A percentile compares a stretch with the other conserved stretches of the same genome.
Evolutionary conservation across 92 coral and sea anemone genomes (phyloP).

Genomic region (Montipora capitata): DNA sequence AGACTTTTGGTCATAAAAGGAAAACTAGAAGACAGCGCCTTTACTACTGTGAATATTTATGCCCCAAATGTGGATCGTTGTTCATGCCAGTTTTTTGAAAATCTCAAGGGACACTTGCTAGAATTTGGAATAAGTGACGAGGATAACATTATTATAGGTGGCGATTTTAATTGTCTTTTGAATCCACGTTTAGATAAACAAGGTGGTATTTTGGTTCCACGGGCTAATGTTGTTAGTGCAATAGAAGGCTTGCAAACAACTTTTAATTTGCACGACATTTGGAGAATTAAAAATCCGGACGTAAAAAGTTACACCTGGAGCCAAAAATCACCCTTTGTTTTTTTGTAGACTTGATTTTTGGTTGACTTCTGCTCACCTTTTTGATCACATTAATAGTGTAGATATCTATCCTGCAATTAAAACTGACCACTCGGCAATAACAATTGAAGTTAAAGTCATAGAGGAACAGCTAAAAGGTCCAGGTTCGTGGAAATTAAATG

Average conservation of each 20-base stretch:
- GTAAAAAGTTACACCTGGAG: constrained; percentile 23
- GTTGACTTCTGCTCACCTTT: not conserved
- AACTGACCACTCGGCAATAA: too few species aligned
- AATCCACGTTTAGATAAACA: too few species aligned
- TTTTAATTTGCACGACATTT: constrained; percentile 6
- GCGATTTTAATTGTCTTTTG: constrained; percentile 14
- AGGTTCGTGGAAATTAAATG: constrained; percentile 27
- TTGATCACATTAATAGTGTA: too few species aligned
- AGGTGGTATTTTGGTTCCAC: constrained; percentile 21
- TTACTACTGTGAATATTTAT: not conserved
- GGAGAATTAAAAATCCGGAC: constrained; percentile 4
- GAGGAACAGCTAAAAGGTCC: not conserved
- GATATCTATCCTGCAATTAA: too few species aligned
- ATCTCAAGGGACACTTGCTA: not conserved
- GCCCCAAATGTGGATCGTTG: not conserved
- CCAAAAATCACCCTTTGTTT: constrained; percentile 16
- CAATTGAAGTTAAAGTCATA: too few species aligned
- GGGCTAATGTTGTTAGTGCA: not conserved
- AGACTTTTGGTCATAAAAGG: too few species aligned
- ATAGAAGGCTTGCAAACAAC: not conserved
- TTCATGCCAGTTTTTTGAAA: not conserved
- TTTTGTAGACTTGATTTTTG: constrained; percentile 14
- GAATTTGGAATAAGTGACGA: constrained; percentile 1
- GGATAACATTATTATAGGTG: constrained; percentile 6
- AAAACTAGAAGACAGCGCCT: not conserved